Conservation (phyloP, 2,888 invertebrate species). For the Blera fallax region DNA sequence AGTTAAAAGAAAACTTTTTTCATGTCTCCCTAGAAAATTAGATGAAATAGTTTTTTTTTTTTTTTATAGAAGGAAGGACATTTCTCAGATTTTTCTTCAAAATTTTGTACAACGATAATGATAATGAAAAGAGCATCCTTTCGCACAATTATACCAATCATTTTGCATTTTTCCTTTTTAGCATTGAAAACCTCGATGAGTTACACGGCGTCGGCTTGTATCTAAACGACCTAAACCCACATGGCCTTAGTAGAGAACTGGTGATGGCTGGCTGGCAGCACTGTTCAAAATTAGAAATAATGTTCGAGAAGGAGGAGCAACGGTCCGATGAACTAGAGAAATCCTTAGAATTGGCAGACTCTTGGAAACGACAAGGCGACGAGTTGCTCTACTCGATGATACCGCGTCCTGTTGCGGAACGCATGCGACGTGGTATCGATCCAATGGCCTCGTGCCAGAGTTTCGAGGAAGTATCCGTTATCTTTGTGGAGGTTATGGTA, state of each 20-base stretch:
- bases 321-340: constrained; percentile 90
- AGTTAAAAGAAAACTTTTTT: too few relatives aligned
- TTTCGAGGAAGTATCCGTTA: constrained; percentile 81
- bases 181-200: constrained; percentile 92
- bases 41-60: neutral
- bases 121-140: too few relatives aligned
- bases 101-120: too few relatives aligned
- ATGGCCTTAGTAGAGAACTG: constrained; percentile 92
- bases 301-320: constrained; percentile 91
- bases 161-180: constrained; percentile 79
- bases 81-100: neutral
- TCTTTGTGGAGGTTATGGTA: constrained; percentile 80
- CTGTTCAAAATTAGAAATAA: constrained; percentile 89
- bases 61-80: neutral
- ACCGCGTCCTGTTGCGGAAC: constrained; percentile 91
- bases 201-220: constrained; percentile 90
- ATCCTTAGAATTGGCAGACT: constrained; percentile 89
- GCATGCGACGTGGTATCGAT: constrained; percentile 89
- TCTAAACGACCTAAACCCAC: constrained; percentile 92
- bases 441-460: constrained; percentile 91
- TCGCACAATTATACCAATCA: too few relatives aligned
- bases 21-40: neutral
- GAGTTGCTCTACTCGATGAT: constrained; percentile 96
- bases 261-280: constrained; percentile 93
- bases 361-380: constrained; percentile 93